A percentile compares a stretch with the other conserved stretches of the same genome.
These are phyloP conservation scores for Sebastes reedi DNA, from an alignment of 2,797 vertebrate species.

Conservation along the genomic window DNA sequence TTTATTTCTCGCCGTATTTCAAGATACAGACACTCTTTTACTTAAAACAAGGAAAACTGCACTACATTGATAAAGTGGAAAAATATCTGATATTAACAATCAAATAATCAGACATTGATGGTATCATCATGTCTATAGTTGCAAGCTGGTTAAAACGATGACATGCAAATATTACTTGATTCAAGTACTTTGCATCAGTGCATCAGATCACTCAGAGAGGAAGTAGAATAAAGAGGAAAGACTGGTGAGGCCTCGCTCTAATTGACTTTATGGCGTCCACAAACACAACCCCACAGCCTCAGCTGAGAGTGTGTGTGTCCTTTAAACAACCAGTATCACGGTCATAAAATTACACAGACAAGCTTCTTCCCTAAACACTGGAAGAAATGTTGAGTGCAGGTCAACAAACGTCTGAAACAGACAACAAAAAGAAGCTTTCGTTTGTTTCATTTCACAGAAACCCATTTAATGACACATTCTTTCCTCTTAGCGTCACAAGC, in stretches of 20 bases:
- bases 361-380: conserved; percentile 31
- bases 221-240: conserved; percentile 24
- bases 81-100: background rate
- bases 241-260: conserved; percentile 21
- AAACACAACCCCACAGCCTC: conserved; percentile 53
- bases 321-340: conserved; percentile 40
- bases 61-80: background rate
- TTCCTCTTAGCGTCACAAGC: background rate
- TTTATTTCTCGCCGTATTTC: background rate
- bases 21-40: background rate
- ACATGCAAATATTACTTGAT: background rate
- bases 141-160: background rate
- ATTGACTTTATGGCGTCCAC: conserved; percentile 58
- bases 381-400: conserved; percentile 11
- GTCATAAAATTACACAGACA: conserved; percentile 32
- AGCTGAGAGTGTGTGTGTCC: conserved; percentile 30
- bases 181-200: background rate
- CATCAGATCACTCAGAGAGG: background rate
- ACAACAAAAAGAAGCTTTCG: background rate
- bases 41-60: background rate
- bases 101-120: background rate
- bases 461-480: background rate
- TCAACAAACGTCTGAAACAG: background rate
- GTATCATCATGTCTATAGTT: background rate
- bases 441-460: conserved; percentile 17